Evolutionary conservation across 1,140 invertebrate species (phyloP).

Genomic region (Cydia amplana): DNA sequence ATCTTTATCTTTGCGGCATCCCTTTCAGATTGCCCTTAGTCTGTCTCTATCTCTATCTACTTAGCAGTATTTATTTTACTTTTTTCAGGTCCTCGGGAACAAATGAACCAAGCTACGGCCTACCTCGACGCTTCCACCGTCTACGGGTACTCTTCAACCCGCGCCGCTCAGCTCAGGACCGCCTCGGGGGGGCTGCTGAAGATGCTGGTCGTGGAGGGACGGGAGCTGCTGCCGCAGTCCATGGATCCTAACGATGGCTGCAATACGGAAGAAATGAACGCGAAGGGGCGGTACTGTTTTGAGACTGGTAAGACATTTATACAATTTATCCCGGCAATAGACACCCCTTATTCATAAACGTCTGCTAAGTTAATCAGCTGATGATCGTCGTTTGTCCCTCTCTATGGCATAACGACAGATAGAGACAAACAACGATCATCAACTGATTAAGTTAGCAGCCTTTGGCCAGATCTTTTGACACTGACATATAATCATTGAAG

Average conservation of each 20-base stretch:
- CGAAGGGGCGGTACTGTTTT: conserved; percentile 88
- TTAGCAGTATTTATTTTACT: conserved; percentile 37
- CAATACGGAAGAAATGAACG: conserved; percentile 83
- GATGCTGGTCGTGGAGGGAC: conserved; percentile 81
- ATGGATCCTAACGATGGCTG: conserved; percentile 87
- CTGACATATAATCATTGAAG: too few relatives aligned
- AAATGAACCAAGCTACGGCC: conserved; percentile 93
- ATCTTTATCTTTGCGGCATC: too few relatives aligned
- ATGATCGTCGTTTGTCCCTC: too few relatives aligned
- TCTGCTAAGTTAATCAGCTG: too few relatives aligned
- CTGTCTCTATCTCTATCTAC: not conserved
- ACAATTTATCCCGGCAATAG: too few relatives aligned
- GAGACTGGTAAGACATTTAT: conserved; percentile 78
- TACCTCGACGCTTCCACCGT: conserved; percentile 95
- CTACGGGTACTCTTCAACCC: conserved; percentile 84
- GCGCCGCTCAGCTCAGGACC: conserved; percentile 80
- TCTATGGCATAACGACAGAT: too few relatives aligned
- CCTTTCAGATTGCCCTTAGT: too few relatives aligned
- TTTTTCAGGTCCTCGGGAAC: conserved; percentile 86
- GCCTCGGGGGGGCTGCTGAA: conserved; percentile 80
- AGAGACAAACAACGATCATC: too few relatives aligned
- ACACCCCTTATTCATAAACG: too few relatives aligned
- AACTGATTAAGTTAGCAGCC: too few relatives aligned
- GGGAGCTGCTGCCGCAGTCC: conserved; percentile 86
- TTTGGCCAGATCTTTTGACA: too few relatives aligned